Conservation (phyloP, 2,113 vertebrate species). For the Phalacrocorax carbo region DNA sequence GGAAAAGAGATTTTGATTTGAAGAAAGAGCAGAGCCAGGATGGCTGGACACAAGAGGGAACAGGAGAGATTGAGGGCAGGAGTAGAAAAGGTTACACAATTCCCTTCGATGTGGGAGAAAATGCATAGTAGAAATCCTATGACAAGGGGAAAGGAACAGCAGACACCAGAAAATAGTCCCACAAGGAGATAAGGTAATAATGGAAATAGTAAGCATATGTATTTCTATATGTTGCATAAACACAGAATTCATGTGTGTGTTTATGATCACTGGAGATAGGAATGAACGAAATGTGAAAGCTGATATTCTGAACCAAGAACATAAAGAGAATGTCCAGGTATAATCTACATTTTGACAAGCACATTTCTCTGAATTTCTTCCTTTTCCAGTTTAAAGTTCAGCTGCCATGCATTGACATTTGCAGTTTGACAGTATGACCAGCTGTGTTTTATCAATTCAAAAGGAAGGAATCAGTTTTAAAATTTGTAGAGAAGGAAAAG, state of each 20-base stretch:
- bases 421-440: not conserved
- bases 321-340: not conserved
- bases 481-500: not conserved
- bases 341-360: not conserved
- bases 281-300: not conserved
- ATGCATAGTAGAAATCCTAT: not conserved
- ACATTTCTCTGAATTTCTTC: not conserved
- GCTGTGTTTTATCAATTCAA: not conserved
- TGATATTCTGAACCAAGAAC: not conserved
- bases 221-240: not conserved
- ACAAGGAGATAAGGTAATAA: not conserved
- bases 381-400: not conserved
- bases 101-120: not conserved
- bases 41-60: not conserved
- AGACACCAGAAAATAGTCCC: not conserved
- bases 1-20: not conserved
- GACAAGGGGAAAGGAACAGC: not conserved
- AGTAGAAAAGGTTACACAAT: not conserved
- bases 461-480: not conserved
- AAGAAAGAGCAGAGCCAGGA: not conserved
- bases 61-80: not conserved
- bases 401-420: not conserved
- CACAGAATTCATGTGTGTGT: not conserved
- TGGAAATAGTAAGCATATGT: not conserved
- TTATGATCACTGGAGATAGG: not conserved